phyloP scores from a whole-genome alignment of 2,888 invertebrate genomes.

The Subacronicta megacephala region DNA sequence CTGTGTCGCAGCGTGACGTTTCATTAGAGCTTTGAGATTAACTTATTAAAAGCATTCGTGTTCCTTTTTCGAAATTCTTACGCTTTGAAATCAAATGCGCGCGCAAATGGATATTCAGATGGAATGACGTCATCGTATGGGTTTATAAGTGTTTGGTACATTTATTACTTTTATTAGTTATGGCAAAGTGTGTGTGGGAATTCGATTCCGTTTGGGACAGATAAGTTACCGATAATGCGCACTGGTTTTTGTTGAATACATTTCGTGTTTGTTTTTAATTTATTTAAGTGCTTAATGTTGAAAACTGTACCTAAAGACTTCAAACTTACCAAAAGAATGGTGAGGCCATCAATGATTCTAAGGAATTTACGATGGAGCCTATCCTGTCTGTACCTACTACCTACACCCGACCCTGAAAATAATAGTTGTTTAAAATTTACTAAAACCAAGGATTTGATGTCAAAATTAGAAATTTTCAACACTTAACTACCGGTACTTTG shows the following conservation, averaged over 20 bases:
- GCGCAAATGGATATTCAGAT: conserved; percentile 43
- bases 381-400: too few relatives aligned
- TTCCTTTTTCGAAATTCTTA: conserved; percentile 55
- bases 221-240: conserved; percentile 36
- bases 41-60: conserved; percentile 75
- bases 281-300: conserved; percentile 4
- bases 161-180: conserved; percentile 30
- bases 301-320: background rate
- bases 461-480: too few relatives aligned
- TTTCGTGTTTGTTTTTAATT: conserved; percentile 12
- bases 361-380: too few relatives aligned
- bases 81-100: conserved; percentile 53
- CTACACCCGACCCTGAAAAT: too few relatives aligned
- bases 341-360: too few relatives aligned
- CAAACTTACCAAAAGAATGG: background rate
- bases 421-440: too few relatives aligned
- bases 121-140: conserved; percentile 44
- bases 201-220: conserved; percentile 38
- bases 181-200: conserved; percentile 48
- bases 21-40: conserved; percentile 81
- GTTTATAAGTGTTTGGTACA: conserved; percentile 32
- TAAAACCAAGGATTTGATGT: too few relatives aligned
- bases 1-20: conserved; percentile 77
- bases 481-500: too few relatives aligned
- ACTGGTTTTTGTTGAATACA: conserved; percentile 21